Percentiles rank a stretch among this genome's conserved stretches.
phyloP scores from a whole-genome alignment of 2,113 vertebrate genomes.

The Odocoileus virginianus region DNA sequence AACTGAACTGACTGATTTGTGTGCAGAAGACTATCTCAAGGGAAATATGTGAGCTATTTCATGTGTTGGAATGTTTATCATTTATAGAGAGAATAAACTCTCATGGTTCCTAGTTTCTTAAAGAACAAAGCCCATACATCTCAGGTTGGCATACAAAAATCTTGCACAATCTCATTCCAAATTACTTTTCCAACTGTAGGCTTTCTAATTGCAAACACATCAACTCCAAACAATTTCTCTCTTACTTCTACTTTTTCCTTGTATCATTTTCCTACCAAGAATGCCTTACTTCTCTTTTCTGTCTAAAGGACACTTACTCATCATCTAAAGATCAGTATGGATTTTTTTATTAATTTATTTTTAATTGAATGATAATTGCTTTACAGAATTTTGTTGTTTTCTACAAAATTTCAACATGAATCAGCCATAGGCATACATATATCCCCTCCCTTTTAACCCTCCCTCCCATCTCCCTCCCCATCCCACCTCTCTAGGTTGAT shows the following conservation, averaged over 20 bases:
- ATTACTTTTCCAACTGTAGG: not conserved
- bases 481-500: not conserved
- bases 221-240: not conserved
- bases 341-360: not conserved
- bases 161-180: not conserved
- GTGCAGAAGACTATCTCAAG: not conserved
- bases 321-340: not conserved
- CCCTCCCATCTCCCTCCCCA: not conserved
- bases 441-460: not conserved
- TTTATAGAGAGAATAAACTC: not conserved
- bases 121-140: not conserved
- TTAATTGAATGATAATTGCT: not conserved
- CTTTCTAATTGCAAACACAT: not conserved
- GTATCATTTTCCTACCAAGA: not conserved
- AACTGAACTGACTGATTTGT: not conserved
- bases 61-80: not conserved
- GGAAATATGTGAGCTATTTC: not conserved
- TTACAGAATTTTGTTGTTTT: not conserved
- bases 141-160: not conserved
- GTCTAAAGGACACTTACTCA: not conserved
- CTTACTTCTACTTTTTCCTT: not conserved
- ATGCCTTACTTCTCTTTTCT: not conserved
- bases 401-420: not conserved
- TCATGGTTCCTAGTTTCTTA: not conserved
- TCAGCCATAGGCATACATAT: not conserved